phyloP scores from a whole-genome alignment of 2,113 vertebrate genomes.

The Patagioenas fasciata region DNA sequence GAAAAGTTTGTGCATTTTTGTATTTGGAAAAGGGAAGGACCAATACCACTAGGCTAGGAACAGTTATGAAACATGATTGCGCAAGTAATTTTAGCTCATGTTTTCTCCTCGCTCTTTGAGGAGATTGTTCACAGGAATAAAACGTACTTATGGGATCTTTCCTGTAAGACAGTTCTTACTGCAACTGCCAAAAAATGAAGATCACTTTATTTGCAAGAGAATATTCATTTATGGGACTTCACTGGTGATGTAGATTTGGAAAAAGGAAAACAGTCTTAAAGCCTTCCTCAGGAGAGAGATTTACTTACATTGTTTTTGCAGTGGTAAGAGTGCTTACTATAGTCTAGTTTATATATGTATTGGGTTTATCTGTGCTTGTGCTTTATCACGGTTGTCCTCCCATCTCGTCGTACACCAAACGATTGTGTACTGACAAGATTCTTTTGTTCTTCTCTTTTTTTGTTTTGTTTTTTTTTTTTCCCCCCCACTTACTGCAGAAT shows the following conservation, averaged over 20 bases:
- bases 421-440: not conserved
- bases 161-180: not conserved
- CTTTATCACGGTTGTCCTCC: not conserved
- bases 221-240: not conserved
- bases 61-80: constrained; percentile 24
- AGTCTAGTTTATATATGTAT: not conserved
- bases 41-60: not conserved
- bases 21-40: not conserved
- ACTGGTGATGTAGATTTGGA: not conserved
- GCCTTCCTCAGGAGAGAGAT: not conserved
- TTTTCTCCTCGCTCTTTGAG: not conserved
- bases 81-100: constrained; percentile 10
- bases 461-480: too few relatives aligned
- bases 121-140: constrained; percentile 33
- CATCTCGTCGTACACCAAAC: not conserved
- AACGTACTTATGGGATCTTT: not conserved
- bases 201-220: not conserved
- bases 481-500: not conserved
- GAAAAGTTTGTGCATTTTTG: constrained; percentile 7
- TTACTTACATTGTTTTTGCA: not conserved
- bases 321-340: not conserved
- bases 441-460: not conserved
- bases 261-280: not conserved
- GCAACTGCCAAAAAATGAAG: not conserved
- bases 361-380: not conserved